Evolutionary conservation across 2,797 vertebrate species (phyloP).

Genomic region (Scleropages formosus): DNA sequence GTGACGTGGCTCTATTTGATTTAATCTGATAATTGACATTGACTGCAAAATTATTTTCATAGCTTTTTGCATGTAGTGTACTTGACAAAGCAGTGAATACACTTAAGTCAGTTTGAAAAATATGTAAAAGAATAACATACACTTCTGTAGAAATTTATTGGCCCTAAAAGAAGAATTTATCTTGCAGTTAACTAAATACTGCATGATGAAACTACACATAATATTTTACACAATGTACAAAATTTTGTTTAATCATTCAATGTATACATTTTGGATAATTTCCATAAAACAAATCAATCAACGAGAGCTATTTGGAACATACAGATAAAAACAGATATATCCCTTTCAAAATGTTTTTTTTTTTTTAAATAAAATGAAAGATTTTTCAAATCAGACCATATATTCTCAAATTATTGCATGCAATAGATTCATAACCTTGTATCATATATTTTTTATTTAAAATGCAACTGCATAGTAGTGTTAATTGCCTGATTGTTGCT

Average conservation of each 20-base stretch:
- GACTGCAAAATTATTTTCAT: slow-evolving; percentile 13
- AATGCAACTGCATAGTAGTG: too few relatives aligned
- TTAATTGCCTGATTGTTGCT: slow-evolving; percentile 1
- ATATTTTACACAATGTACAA: slow-evolving; percentile 10
- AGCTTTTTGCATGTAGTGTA: background rate
- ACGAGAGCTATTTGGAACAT: too few relatives aligned
- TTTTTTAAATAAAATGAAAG: too few relatives aligned
- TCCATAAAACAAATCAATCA: background rate
- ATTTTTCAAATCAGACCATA: too few relatives aligned
- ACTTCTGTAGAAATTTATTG: background rate
- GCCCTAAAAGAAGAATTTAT: background rate
- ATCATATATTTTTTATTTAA: too few relatives aligned
- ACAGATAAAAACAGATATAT: background rate
- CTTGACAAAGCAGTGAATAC: slow-evolving; percentile 8
- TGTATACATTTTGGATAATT: background rate
- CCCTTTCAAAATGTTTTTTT: too few relatives aligned
- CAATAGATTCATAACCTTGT: too few relatives aligned
- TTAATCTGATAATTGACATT: background rate
- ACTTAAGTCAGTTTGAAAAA: slow-evolving; percentile 9
- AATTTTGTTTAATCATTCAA: background rate
- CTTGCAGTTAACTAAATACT: slow-evolving; percentile 5
- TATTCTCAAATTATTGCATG: too few relatives aligned
- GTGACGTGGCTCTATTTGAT: slow-evolving; percentile 12
- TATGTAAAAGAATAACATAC: slow-evolving; percentile 15
- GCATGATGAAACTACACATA: slow-evolving; percentile 6